These are phyloP conservation scores for Eupithecia pulchellata DNA, from an alignment of 2,888 invertebrate genomes.

Conservation along the genomic window DNA sequence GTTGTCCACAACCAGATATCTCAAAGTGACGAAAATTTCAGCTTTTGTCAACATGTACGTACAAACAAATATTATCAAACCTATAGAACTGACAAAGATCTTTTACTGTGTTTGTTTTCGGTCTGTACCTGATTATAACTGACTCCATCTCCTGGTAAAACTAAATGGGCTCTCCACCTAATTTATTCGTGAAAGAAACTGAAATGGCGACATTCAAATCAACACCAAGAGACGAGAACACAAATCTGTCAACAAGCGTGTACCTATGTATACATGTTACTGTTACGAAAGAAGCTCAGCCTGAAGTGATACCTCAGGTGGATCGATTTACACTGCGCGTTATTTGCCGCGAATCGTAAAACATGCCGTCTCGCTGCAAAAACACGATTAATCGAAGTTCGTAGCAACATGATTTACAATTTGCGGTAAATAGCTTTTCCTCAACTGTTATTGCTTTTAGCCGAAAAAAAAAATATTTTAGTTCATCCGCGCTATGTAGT, in stretches of 20 bases:
- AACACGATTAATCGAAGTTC: background rate
- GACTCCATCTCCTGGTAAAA: background rate
- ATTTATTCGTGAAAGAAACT: too few relatives aligned
- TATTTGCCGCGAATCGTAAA: background rate
- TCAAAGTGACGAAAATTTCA: too few relatives aligned
- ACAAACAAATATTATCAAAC: too few relatives aligned
- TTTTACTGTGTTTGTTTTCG: background rate
- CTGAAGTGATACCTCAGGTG: background rate
- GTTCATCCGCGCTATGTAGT: background rate
- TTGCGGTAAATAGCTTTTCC: background rate
- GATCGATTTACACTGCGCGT: background rate
- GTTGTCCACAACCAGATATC: too few relatives aligned
- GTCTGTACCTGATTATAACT: background rate
- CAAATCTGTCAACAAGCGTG: too few relatives aligned
- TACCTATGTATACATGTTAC: too few relatives aligned
- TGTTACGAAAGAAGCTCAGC: too few relatives aligned
- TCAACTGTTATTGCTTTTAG: background rate
- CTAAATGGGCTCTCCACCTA: too few relatives aligned
- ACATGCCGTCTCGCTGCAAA: background rate
- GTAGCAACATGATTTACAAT: background rate
- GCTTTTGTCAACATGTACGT: too few relatives aligned
- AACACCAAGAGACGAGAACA: too few relatives aligned
- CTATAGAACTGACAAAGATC: too few relatives aligned
- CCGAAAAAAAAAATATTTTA: background rate
- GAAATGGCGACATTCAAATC: too few relatives aligned